Conservation (phyloP, 23 tunicate genomes). For the Trididemnum clinides region DNA sequence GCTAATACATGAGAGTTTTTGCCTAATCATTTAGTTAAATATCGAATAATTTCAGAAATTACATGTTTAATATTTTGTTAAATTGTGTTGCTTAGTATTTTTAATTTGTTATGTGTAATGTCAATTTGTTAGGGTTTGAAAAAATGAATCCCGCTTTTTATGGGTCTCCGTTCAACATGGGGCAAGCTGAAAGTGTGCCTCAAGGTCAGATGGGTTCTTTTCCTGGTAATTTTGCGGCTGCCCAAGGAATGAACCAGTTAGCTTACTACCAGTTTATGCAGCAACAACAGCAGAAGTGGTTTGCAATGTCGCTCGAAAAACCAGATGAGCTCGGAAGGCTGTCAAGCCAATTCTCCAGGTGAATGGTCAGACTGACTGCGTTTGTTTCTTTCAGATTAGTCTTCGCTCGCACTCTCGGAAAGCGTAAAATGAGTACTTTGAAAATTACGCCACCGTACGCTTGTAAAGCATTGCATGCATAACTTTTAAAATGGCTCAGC, state of each 20-base stretch:
- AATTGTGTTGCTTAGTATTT: not conserved
- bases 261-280: slow-evolving; percentile 81
- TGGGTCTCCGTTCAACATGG: slow-evolving; percentile 42
- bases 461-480: no score
- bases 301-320: slow-evolving; percentile 75
- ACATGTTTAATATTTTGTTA: no score
- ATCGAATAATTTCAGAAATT: no score
- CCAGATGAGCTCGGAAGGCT: slow-evolving; percentile 70
- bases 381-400: no score
- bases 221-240: not conserved
- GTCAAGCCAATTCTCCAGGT: slow-evolving; percentile 77
- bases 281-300: slow-evolving; percentile 63
- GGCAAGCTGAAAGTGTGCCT: not conserved
- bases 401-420: no score
- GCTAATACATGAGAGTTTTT: no score
- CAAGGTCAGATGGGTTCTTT: slow-evolving; percentile 37
- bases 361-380: not conserved
- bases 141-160: slow-evolving; percentile 58
- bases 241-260: slow-evolving; percentile 49
- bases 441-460: no score
- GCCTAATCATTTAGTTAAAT: no score
- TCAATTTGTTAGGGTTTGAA: slow-evolving; percentile 75
- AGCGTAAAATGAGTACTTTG: no score
- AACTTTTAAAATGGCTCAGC: no score
- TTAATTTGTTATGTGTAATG: not conserved